Base-by-base conservation (phyloP, 2,113 vertebrate species). In the Hemicordylus capensis region DNA sequence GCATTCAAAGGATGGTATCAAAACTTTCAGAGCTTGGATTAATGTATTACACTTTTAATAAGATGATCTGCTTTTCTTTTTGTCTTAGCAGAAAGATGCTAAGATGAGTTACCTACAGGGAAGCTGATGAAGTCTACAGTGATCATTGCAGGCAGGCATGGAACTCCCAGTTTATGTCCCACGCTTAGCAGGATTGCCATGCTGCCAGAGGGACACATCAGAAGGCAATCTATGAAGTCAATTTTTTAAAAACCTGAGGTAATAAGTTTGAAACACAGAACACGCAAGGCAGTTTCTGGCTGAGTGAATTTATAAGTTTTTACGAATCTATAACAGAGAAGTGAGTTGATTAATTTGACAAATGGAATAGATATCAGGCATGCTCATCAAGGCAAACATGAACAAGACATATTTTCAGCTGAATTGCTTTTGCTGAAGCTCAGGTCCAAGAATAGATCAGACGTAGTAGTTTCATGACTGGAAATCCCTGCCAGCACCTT, bases 91-190 rank as follows among this genome's bases (percentile, higher is more conserved):
- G 72, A 81, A 83, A 58, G 31, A 93, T 92, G 88, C 90, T 91
- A 94, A 90, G 89, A 93, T 91, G 78, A 48, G 84, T 92, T 93
- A 92, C 94, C 92, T 92, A 88, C 80, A 54, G 93, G 84, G 92
- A 94, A 93, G 84, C 79, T 95, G 93, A 94, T 93, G 88, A 92
- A 93, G 91, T 91, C 81, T 90, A 94, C 91, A 90, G 89, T 95
- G 92, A 92, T 93, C 85, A 83, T 76, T 87, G 81, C 89, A 89
- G 90, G 91, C 87, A 92, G 83, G 84, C 90, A 88, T 89, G 42
- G 69, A 84, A 59, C 90, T 93, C 89, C 87, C 85, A 91, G 81
- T 83, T 91, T 93, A 92, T 93, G 90, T 90, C 92, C 92, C 85
- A 92, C 89, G 89, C 89, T 87, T 94, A 90, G 83, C 90, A 85